Evolutionary conservation across 2,888 invertebrate genomes (phyloP).

Genomic region (Chrysopilus asiliformis): DNA sequence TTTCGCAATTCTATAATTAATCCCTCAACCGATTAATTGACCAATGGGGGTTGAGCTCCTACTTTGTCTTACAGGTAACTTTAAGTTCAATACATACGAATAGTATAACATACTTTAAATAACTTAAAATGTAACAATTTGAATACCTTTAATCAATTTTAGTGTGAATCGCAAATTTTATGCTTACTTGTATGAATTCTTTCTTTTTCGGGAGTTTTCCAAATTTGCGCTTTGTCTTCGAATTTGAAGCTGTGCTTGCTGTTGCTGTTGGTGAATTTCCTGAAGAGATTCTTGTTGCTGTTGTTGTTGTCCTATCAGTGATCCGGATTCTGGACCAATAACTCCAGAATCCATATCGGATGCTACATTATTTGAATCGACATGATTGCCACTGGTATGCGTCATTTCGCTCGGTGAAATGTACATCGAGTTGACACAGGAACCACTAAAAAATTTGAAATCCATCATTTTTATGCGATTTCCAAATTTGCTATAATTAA

Average conservation of each 20-base stretch:
- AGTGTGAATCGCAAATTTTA: too few species aligned
- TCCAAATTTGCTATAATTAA: too few species aligned
- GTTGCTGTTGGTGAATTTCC: background rate
- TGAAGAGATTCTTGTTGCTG: background rate
- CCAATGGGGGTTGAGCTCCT: too few species aligned
- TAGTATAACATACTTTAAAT: too few species aligned
- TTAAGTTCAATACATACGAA: too few species aligned
- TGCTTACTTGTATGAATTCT: slow-evolving; percentile 40
- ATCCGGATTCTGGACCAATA: background rate
- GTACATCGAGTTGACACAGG: slow-evolving; percentile 10
- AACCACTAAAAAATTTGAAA: slow-evolving; percentile 4
- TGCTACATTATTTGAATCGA: slow-evolving; percentile 9
- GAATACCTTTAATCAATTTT: too few species aligned
- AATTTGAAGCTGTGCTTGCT: slow-evolving; percentile 2
- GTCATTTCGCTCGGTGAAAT: slow-evolving; percentile 14
- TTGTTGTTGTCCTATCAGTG: slow-evolving; percentile 2
- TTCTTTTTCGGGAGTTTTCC: slow-evolving; percentile 34
- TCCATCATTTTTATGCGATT: background rate
- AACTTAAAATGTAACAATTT: too few species aligned
- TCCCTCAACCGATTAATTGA: too few species aligned
- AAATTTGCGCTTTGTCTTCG: slow-evolving; percentile 8
- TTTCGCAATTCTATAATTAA: too few species aligned
- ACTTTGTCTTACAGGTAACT: too few species aligned
- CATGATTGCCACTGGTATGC: slow-evolving; percentile 14
- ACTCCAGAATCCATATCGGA: slow-evolving; percentile 8